A percentile compares a stretch with the other conserved stretches of the same genome.
phyloP scores from a whole-genome alignment of 1,140 invertebrate genomes.

The Pogonomyrmex californicus region DNA sequence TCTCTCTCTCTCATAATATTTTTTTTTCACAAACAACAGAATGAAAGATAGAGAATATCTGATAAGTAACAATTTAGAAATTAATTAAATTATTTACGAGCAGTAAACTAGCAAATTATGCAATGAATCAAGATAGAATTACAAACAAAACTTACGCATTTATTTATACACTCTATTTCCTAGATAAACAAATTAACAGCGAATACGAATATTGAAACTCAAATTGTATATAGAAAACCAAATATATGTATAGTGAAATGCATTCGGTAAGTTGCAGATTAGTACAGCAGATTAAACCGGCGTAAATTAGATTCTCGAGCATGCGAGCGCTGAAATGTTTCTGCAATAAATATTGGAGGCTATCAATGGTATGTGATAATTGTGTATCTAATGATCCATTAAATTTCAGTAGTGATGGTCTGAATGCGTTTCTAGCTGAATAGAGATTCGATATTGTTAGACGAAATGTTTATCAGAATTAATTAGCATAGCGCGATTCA shows the following conservation, averaged over 20 bases:
- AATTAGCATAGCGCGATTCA: conserved; percentile 14
- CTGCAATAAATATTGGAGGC: conserved; percentile 39
- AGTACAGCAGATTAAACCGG: conserved; percentile 29
- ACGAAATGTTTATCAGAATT: conserved; percentile 48
- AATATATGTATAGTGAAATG: not conserved
- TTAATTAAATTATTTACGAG: conserved; percentile 31
- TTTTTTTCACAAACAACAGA: not conserved
- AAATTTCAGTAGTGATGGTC: conserved; percentile 39
- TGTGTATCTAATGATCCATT: conserved; percentile 50
- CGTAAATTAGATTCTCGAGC: conserved; percentile 30
- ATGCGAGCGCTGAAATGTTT: conserved; percentile 34
- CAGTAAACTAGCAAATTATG: not conserved
- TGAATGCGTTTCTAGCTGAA: conserved; percentile 36
- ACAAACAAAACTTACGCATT: not conserved
- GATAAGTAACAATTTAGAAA: not conserved
- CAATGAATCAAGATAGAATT: not conserved
- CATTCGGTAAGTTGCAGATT: conserved; percentile 41
- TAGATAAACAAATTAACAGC: conserved; percentile 28
- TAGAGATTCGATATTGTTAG: conserved; percentile 43
- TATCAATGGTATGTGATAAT: conserved; percentile 34
- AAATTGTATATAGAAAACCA: conserved; percentile 34
- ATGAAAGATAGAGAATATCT: not conserved
- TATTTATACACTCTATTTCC: not conserved
- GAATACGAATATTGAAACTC: conserved; percentile 28
- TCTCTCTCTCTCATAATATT: too few species aligned